Conservation (phyloP, 2,113 vertebrate genomes). For the Odobenus rosmarus region DNA sequence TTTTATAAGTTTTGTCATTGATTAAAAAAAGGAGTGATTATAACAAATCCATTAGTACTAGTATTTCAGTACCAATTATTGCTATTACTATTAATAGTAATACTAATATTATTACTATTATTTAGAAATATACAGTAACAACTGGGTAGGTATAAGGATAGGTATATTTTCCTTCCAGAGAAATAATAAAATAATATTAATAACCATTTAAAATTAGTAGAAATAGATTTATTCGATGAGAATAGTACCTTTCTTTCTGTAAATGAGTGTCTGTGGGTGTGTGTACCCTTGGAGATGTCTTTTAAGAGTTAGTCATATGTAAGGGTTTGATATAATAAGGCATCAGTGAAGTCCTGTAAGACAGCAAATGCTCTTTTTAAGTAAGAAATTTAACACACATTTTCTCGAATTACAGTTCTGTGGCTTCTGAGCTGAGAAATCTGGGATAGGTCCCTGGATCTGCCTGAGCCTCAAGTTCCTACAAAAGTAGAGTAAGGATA, state of each 20-base stretch:
- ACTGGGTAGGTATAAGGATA: background rate
- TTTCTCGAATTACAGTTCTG: background rate
- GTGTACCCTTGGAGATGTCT: background rate
- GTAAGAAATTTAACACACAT: background rate
- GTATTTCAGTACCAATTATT: background rate
- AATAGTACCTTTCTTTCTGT: background rate
- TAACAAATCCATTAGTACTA: background rate
- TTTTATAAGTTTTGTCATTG: background rate
- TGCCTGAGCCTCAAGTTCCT: background rate
- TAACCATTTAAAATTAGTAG: background rate
- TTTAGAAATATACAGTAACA: background rate
- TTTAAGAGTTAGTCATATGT: background rate
- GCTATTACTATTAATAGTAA: background rate
- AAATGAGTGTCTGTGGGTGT: background rate
- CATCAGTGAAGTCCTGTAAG: background rate
- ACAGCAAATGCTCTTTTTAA: background rate
- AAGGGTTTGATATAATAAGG: background rate
- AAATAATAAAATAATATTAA: background rate
- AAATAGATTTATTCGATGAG: background rate
- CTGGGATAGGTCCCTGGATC: background rate
- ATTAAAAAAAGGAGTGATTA: background rate
- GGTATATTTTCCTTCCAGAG: background rate
- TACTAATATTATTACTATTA: background rate
- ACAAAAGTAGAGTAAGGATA: background rate
- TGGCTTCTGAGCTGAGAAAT: background rate